These are phyloP conservation scores for Rhynchomys soricoides DNA, from an alignment of 2,113 vertebrate genomes.

Conservation along the genomic window DNA sequence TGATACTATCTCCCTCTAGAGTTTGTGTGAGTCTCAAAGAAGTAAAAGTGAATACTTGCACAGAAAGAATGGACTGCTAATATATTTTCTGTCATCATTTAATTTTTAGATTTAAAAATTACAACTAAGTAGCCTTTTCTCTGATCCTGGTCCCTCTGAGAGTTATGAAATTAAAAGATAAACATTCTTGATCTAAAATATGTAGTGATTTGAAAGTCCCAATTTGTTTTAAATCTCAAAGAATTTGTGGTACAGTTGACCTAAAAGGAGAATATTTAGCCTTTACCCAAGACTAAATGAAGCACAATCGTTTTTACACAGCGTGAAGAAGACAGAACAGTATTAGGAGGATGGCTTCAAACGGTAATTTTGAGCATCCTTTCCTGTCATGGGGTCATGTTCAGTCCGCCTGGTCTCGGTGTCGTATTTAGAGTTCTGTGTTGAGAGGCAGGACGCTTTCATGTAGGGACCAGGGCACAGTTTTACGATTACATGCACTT, in stretches of 20 bases:
- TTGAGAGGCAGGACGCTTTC: neutral
- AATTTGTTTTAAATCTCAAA: constrained; percentile 53
- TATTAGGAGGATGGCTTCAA: neutral
- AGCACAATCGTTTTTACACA: constrained; percentile 53
- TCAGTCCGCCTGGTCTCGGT: neutral
- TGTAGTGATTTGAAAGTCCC: constrained; percentile 51
- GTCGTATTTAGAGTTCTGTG: neutral
- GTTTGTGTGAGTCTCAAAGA: neutral
- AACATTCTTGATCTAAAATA: constrained; percentile 43
- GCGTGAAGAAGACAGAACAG: constrained; percentile 11
- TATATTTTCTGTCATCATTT: neutral
- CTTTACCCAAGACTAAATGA: constrained; percentile 53
- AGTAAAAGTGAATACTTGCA: constrained; percentile 16
- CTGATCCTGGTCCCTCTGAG: neutral
- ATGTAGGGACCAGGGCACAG: neutral
- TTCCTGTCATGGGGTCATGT: neutral
- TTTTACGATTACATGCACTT: neutral
- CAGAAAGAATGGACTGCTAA: neutral
- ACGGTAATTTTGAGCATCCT: constrained; percentile 41
- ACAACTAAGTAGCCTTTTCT: constrained; percentile 47
- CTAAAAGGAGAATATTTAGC: constrained; percentile 39
- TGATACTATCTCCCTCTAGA: neutral
- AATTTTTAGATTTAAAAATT: constrained; percentile 1
- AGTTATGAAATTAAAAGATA: constrained; percentile 13
- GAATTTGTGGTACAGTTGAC: constrained; percentile 4